Base-by-base conservation (phyloP, 2,888 invertebrate species). In the Brachypalpus laphriformis region DNA sequence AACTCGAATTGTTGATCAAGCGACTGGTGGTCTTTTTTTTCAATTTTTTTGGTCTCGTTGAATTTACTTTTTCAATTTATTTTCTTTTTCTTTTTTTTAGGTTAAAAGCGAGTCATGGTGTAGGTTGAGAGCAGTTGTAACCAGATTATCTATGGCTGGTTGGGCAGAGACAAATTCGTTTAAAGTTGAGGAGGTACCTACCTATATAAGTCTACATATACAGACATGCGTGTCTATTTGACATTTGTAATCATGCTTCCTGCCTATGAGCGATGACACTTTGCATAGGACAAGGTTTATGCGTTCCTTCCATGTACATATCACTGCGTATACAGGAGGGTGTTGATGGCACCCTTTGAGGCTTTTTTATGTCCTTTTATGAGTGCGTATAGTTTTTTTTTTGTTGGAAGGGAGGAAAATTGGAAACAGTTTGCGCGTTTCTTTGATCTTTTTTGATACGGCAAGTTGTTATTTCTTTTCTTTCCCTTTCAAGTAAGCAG, bases 1-100 rank as follows among this genome's bases (percentile, higher is more conserved):
- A 77, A 66, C 72, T 72, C 72, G 72, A 72, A 66, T 59, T 77
- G 72, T 61, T 72, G 72, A 77, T 82, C 59, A 59, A 72, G 57
- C 57, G 40, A 8, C 1, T 20, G 59, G 28, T 11, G 7, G 20
- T 34, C 5, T 28, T 18, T 59, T 31, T 25, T 22, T 11, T 22
- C 31, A 42, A 22, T 14, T 9, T 61, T 51, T 61, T 45, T 51
- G 59, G 45, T 75, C 54, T 68, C 8, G 56, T 66, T 75, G 56
- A 42, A 37, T 34, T 70, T 37, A n/a, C 45, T 59, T 66, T 49
- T 59, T 68, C 11, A 8, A 37, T 68, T n/a, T n/a, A n/a, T n/a
- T n/a, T n/a, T 76, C 42, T 37, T 65, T 65, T 25, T 3, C 65
- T 25, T 65, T 22, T 18, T 61, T 40, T 28, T 42, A 20, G 8